Conservation (phyloP, 1,140 invertebrate genomes). For the Agraylea sexmaculata region DNA sequence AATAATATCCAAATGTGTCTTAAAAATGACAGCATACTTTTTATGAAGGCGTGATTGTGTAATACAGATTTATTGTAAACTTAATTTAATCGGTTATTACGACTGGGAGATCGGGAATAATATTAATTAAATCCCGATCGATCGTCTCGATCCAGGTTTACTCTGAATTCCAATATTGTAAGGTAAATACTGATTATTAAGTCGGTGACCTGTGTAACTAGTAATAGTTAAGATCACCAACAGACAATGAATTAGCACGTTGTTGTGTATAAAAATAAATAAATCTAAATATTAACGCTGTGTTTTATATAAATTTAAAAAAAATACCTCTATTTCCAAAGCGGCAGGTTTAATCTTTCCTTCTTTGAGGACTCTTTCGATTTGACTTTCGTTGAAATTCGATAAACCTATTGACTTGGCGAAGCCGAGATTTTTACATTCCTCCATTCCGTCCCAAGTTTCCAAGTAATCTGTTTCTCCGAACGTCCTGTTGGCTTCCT, state of each 20-base stretch:
- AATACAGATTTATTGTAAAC: neutral
- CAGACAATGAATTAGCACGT: too few species aligned
- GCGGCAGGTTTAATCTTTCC: slow-evolving; percentile 54
- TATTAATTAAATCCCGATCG: too few species aligned
- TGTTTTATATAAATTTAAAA: neutral
- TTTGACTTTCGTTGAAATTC: slow-evolving; percentile 71
- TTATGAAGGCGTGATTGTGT: neutral
- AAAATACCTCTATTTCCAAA: slow-evolving; percentile 48
- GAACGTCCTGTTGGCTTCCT: slow-evolving; percentile 8
- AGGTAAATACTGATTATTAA: too few species aligned
- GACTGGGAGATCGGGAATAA: too few species aligned
- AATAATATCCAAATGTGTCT: too few species aligned
- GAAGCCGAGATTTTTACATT: slow-evolving; percentile 48
- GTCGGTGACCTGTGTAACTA: too few species aligned
- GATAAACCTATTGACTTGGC: slow-evolving; percentile 64
- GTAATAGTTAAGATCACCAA: too few species aligned
- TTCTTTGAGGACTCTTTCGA: slow-evolving; percentile 48
- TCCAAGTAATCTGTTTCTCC: slow-evolving; percentile 36
- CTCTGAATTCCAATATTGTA: too few species aligned
- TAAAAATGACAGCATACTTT: slow-evolving; percentile 1
- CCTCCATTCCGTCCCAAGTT: slow-evolving; percentile 57
- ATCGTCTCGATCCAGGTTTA: too few species aligned
- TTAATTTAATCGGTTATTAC: too few species aligned
- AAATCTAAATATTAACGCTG: neutral
- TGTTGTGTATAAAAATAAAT: slow-evolving; percentile 3